Evolutionary conservation across 1,140 invertebrate genomes (phyloP).

Genomic region (Polypedilum pembai): DNA sequence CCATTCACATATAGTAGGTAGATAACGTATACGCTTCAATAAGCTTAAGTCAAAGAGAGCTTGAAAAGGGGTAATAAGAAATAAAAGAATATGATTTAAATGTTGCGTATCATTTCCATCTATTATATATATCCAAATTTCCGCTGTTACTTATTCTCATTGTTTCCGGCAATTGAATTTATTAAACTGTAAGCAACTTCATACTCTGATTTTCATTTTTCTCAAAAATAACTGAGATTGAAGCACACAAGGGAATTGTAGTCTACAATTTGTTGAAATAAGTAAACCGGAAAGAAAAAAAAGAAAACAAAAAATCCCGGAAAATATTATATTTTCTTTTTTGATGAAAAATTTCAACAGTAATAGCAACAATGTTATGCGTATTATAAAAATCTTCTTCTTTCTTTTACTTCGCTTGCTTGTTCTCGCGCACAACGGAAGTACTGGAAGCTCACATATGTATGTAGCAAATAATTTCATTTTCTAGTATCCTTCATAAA

Average conservation of each 20-base stretch:
- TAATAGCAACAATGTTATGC: conserved; percentile 3
- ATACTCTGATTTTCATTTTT: too few species aligned
- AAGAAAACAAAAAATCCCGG: too few species aligned
- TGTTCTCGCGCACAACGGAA: neutral
- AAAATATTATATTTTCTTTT: too few species aligned
- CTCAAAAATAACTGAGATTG: too few species aligned
- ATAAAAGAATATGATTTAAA: neutral
- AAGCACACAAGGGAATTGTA: too few species aligned
- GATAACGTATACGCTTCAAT: neutral
- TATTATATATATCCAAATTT: conserved; percentile 8
- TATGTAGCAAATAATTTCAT: neutral
- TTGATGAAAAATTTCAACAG: neutral
- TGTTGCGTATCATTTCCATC: neutral
- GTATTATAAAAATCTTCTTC: neutral
- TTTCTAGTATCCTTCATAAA: conserved; percentile 4
- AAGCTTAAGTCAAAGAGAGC: neutral
- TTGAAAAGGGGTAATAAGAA: neutral
- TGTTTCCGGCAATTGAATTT: neutral
- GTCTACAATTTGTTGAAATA: too few species aligned
- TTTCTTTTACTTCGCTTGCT: neutral
- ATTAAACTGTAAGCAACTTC: too few species aligned
- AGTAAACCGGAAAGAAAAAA: too few species aligned
- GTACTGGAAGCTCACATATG: neutral
- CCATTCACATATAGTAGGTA: neutral
- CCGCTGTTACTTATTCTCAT: neutral